A percentile compares a stretch with the other conserved stretches of the same genome.
Evolutionary conservation across 2,888 invertebrate species (phyloP).

Genomic region (Rotaria magnacalcarata): DNA sequence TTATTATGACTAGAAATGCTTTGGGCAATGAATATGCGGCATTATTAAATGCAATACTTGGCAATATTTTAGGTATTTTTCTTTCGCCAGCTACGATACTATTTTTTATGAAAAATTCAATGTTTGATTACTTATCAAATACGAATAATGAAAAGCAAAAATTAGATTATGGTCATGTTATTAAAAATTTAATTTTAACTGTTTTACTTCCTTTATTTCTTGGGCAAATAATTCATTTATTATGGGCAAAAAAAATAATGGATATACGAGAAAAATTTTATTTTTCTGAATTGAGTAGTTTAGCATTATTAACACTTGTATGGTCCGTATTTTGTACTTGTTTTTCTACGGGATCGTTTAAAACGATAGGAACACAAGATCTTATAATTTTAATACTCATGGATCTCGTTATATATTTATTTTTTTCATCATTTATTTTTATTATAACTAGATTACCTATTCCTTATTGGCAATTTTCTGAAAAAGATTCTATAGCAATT

Average conservation of each 20-base stretch:
- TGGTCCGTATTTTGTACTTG: neutral
- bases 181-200: neutral
- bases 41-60: neutral
- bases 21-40: neutral
- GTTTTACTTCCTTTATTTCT: neutral
- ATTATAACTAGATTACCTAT: neutral
- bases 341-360: neutral
- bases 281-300: neutral
- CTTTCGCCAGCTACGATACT: neutral
- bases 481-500: neutral
- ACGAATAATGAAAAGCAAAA: neutral
- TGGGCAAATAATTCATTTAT: conserved; percentile 2
- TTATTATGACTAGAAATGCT: conserved; percentile 3
- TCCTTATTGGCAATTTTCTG: neutral
- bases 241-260: neutral
- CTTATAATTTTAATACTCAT: neutral
- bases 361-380: neutral
- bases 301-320: neutral
- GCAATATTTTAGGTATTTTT: neutral
- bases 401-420: neutral
- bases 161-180: neutral
- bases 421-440: neutral
- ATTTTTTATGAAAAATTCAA: neutral
- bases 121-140: neutral
- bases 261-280: neutral